Evolutionary conservation across 2,113 vertebrate species (phyloP).

Genomic region (Formicarius rufipectus): DNA sequence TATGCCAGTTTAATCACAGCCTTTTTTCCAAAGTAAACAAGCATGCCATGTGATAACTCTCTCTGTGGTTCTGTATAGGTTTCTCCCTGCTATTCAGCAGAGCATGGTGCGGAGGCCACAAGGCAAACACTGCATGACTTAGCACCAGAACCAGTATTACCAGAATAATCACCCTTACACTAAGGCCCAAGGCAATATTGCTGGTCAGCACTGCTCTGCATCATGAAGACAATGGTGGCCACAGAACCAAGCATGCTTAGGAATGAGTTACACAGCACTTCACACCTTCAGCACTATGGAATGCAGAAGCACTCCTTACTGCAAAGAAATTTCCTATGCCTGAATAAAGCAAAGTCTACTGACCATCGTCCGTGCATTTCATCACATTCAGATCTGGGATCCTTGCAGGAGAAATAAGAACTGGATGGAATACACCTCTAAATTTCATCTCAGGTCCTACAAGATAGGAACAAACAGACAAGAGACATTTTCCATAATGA

Average conservation of each 20-base stretch:
- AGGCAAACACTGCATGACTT: neutral
- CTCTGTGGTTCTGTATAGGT: neutral
- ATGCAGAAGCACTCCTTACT: neutral
- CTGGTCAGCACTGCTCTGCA: neutral
- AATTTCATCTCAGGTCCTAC: conserved; percentile 58
- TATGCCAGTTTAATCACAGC: neutral
- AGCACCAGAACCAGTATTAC: neutral
- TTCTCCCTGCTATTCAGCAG: neutral
- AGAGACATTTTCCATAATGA: neutral
- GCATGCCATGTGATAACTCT: neutral
- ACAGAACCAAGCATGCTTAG: neutral
- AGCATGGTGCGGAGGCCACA: neutral
- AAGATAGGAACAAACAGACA: neutral
- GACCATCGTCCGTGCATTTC: conserved; percentile 15
- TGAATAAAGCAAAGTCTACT: neutral
- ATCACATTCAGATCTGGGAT: conserved; percentile 54
- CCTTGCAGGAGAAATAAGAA: conserved; percentile 62
- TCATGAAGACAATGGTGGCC: neutral
- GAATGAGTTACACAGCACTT: neutral
- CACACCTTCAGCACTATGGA: neutral
- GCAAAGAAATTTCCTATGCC: neutral
- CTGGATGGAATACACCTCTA: conserved; percentile 43
- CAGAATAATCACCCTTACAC: neutral
- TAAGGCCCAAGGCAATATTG: neutral
- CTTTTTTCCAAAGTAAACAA: neutral